Percentiles rank a stretch among this genome's conserved stretches.
phyloP scores from a whole-genome alignment of 2,113 vertebrate genomes.

The Baryphthengus martii region DNA sequence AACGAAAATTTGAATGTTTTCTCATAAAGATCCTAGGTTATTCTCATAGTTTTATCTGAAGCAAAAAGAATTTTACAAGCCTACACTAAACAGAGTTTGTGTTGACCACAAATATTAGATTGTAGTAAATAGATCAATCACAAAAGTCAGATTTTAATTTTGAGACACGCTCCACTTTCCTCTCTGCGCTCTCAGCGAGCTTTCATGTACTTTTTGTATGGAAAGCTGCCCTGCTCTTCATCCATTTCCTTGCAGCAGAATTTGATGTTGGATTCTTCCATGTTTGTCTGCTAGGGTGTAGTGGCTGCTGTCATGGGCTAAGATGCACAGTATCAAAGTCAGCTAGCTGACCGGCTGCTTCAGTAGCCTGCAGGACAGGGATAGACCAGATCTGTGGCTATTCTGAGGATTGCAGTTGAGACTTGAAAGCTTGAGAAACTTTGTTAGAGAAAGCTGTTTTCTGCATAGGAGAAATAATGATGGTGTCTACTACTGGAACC shows the following conservation, averaged over 20 bases:
- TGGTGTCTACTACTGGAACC: neutral
- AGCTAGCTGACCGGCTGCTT: neutral
- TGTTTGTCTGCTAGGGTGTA: neutral
- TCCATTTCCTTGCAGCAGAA: neutral
- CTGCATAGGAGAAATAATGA: neutral
- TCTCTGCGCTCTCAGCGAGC: neutral
- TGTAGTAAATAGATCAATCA: neutral
- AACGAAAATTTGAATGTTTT: neutral
- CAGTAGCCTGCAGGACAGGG: neutral
- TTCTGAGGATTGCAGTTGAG: neutral
- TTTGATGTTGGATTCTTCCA: neutral
- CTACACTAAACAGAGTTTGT: neutral
- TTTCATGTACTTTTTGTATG: neutral
- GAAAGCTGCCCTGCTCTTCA: neutral
- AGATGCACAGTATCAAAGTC: neutral
- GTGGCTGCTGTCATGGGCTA: neutral
- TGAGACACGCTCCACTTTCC: neutral
- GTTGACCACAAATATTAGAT: neutral
- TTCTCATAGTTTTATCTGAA: neutral
- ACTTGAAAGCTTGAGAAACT: neutral
- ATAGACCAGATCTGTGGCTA: neutral
- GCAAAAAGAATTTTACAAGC: neutral
- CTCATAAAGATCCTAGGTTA: neutral
- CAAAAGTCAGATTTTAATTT: neutral
- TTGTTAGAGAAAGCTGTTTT: neutral